Base-by-base conservation (phyloP, 2,797 vertebrate species). In the Myotis myotis region DNA sequence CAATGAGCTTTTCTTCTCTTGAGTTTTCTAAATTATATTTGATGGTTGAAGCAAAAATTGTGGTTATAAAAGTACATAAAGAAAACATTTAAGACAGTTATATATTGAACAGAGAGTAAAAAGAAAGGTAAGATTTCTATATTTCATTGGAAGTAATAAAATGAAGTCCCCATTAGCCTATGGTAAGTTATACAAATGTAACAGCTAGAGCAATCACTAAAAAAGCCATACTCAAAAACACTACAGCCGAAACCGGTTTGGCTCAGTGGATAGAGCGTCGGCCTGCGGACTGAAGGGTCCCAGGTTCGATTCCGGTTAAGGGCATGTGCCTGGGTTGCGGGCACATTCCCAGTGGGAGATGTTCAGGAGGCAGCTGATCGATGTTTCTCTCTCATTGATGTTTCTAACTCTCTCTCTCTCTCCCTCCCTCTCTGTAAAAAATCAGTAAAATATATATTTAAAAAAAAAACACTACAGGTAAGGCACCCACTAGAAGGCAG, bases 21-120 rank as follows among this genome's bases (percentile, higher is more conserved):
- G 41, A 51, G 15, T 88, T 81, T 91, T 66, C 60, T 76, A 91
- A 91, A 93, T 79, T 76, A 70, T 28, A 36, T n/a, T 87, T 68
- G 33, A 74, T 41, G 23, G 12, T 1, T 74, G 57, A 85, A 85
- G 33, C 55, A 81, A 81, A 79, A 95, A 78, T 28, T 72, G 8
- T 53, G 20, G 49, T 71, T 87, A 79, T 95, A 55, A 75, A 87
- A n/a, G 47, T 28, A 70, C 3, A 2, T 11, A 76, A 8, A 89
- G 38, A 20, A 82, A 91, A 94, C 11, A 57, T 20, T 51, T 44
- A 25, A 90, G 38, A 66, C 20, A 60, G 78, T 53, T 78, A 47
- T 11, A 88, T 44, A 49, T 2, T 64, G 38, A 82, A 93, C 16
- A 23, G 23, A 78, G 13, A 57, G n/a, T 49, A 44, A 84, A 86